Percentiles rank a stretch among this genome's conserved stretches.
Conservation (phyloP, 2,113 vertebrate species). For the Synchiropus splendidus region DNA sequence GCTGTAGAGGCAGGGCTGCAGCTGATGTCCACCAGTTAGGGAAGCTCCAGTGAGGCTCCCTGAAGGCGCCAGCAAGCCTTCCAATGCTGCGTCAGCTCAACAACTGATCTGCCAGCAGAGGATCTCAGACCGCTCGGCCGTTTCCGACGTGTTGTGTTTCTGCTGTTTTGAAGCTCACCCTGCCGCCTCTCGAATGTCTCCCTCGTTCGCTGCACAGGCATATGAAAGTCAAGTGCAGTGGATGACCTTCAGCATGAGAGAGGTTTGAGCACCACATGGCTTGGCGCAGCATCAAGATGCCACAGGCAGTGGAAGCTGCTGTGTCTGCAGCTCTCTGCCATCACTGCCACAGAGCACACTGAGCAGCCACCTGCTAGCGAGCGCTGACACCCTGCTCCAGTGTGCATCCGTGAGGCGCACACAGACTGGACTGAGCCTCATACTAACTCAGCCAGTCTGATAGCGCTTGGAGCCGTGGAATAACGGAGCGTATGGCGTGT, state of each 20-base stretch:
- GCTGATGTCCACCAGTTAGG: too few relatives aligned
- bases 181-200: too few relatives aligned
- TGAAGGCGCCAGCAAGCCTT: constrained; percentile 54
- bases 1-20: background rate
- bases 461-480: background rate
- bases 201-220: too few relatives aligned
- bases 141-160: background rate
- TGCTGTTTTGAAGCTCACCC: too few relatives aligned
- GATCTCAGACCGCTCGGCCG: constrained; percentile 22
- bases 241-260: too few relatives aligned
- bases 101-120: constrained; percentile 42
- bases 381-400: constrained; percentile 28
- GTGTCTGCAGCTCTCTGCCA: constrained; percentile 13
- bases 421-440: too few relatives aligned
- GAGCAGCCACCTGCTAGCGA: constrained; percentile 45
- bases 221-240: too few relatives aligned
- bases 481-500: constrained; percentile 19
- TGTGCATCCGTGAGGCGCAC: constrained; percentile 24
- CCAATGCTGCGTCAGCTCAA: constrained; percentile 37
- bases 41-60: too few relatives aligned
- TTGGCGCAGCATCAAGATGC: constrained; percentile 3
- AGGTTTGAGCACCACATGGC: too few relatives aligned
- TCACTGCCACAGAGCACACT: constrained; percentile 24
- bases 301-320: constrained; percentile 19
- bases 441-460: constrained; percentile 3